These are phyloP conservation scores for Biston stratarius DNA, from an alignment of 2,888 invertebrate genomes.

Conservation along the genomic window DNA sequence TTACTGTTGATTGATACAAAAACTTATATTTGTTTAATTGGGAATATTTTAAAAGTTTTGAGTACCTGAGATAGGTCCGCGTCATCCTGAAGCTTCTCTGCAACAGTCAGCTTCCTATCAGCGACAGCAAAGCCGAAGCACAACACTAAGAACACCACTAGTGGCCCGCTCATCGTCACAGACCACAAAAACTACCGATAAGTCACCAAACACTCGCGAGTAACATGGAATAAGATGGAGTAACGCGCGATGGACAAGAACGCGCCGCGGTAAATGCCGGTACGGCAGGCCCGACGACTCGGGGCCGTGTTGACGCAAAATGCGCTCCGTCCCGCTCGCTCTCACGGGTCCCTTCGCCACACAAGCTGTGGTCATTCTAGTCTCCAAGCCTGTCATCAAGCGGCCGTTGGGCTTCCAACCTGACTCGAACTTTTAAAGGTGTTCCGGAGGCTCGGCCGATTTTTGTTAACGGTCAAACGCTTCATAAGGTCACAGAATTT, in stretches of 20 bases:
- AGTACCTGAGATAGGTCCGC: slow-evolving; percentile 89
- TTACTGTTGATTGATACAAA: background rate
- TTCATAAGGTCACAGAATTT: slow-evolving; percentile 24
- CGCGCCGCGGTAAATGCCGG: slow-evolving; percentile 76
- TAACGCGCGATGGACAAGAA: slow-evolving; percentile 61
- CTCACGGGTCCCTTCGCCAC: slow-evolving; percentile 55
- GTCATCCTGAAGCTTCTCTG: slow-evolving; percentile 88
- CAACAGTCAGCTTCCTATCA: slow-evolving; percentile 82
- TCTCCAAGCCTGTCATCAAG: slow-evolving; percentile 38
- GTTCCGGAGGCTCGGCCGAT: slow-evolving; percentile 38
- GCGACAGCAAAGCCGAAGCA: slow-evolving; percentile 64
- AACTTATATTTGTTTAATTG: too few relatives aligned
- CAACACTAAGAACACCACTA: slow-evolving; percentile 78
- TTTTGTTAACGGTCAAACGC: slow-evolving; percentile 39
- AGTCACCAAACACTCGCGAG: slow-evolving; percentile 73
- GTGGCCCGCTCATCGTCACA: slow-evolving; percentile 68
- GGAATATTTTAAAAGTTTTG: slow-evolving; percentile 61
- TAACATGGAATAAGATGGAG: slow-evolving; percentile 57
- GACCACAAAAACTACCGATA: slow-evolving; percentile 63
- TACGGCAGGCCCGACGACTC: slow-evolving; percentile 54
- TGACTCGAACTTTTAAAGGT: slow-evolving; percentile 42
- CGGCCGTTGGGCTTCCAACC: slow-evolving; percentile 58
- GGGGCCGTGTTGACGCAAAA: slow-evolving; percentile 64
- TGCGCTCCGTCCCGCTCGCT: slow-evolving; percentile 65
- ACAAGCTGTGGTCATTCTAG: slow-evolving; percentile 67